These are phyloP conservation scores for Atherix ibis DNA, from an alignment of 2,888 invertebrate species.

Conservation along the genomic window DNA sequence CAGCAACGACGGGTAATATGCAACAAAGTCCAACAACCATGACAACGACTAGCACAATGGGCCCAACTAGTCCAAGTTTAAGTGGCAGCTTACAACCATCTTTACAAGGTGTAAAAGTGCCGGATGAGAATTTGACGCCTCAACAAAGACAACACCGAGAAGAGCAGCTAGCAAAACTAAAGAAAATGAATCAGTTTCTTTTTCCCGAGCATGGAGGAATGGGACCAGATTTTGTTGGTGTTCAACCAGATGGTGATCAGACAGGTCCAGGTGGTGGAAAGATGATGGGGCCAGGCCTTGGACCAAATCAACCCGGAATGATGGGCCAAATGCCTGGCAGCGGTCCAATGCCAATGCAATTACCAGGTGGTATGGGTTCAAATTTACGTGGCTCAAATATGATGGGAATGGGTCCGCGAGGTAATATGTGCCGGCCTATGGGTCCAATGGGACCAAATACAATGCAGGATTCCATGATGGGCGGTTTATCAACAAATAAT, in stretches of 20 bases:
- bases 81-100: slow-evolving; percentile 39
- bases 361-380: slow-evolving; percentile 6
- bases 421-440: slow-evolving; percentile 27
- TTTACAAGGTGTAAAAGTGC: slow-evolving; percentile 70
- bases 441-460: slow-evolving; percentile 24
- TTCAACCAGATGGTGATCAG: not conserved
- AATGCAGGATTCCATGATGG: slow-evolving; percentile 16
- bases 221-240: slow-evolving; percentile 13
- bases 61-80: slow-evolving; percentile 37
- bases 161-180: slow-evolving; percentile 76
- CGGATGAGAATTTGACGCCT: slow-evolving; percentile 90
- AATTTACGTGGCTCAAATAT: slow-evolving; percentile 17
- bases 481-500: slow-evolving; percentile 8
- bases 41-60: slow-evolving; percentile 12
- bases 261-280: slow-evolving; percentile 3
- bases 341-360: slow-evolving; percentile 30
- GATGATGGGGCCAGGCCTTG: slow-evolving; percentile 6
- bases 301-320: slow-evolving; percentile 1
- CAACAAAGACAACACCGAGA: slow-evolving; percentile 89
- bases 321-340: slow-evolving; percentile 2
- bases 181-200: slow-evolving; percentile 81
- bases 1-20: slow-evolving; percentile 4
- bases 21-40: slow-evolving; percentile 7
- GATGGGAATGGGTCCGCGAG: slow-evolving; percentile 32
- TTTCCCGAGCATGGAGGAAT: slow-evolving; percentile 56